These are phyloP conservation scores for Himalopsyche anomala DNA, from an alignment of 2,888 invertebrate species.

Conservation along the genomic window DNA sequence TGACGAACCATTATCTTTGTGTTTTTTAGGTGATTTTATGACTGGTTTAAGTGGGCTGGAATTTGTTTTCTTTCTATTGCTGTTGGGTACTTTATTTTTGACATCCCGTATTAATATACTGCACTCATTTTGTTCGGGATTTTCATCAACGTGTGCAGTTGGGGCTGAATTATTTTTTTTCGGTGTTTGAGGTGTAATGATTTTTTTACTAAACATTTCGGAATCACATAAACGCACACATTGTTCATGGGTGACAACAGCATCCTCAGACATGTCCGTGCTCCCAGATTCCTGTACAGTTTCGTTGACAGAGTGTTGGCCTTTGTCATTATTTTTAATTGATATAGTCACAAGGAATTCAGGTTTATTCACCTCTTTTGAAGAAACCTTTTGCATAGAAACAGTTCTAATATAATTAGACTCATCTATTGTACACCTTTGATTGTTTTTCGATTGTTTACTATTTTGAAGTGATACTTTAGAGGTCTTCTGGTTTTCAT, in stretches of 20 bases:
- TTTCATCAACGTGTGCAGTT: no score
- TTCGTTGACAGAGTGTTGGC: neutral
- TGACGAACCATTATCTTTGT: neutral
- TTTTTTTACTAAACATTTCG: neutral
- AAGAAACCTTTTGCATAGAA: neutral
- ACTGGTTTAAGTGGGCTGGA: neutral
- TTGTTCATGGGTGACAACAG: no score
- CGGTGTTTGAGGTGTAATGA: neutral
- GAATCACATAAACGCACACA: neutral
- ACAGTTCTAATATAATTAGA: constrained; percentile 1
- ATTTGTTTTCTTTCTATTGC: neutral
- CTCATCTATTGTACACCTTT: neutral
- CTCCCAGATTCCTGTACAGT: no score
- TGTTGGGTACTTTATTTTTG: neutral
- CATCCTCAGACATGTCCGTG: no score
- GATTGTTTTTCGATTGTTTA: neutral
- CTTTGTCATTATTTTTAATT: neutral
- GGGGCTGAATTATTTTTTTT: neutral
- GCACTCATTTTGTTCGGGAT: neutral
- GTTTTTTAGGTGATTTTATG: no score
- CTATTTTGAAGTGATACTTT: neutral
- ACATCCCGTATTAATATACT: constrained; percentile 5
- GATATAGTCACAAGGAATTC: constrained; percentile 1
- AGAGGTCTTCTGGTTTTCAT: neutral
- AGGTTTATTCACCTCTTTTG: neutral